Evolutionary conservation across 2,797 vertebrate species (phyloP).

Genomic region (Tauraco hartlaubi): DNA sequence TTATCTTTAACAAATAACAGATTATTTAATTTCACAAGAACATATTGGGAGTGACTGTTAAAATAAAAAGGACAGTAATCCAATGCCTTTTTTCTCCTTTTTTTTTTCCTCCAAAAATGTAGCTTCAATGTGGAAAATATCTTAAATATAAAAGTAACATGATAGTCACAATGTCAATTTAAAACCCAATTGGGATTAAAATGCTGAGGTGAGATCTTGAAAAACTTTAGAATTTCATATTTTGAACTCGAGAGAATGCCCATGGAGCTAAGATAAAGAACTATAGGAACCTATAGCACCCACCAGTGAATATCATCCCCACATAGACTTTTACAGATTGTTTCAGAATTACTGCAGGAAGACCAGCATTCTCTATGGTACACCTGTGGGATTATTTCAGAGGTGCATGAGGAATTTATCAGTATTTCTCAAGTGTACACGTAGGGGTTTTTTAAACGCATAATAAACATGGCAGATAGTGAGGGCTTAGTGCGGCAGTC

Average conservation of each 20-base stretch:
- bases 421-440: background rate
- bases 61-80: background rate
- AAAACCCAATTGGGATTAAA: background rate
- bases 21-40: background rate
- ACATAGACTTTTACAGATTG: background rate
- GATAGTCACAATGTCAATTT: background rate
- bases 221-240: background rate
- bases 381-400: background rate
- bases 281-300: background rate
- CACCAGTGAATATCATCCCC: background rate
- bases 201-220: background rate
- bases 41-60: background rate
- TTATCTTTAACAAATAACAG: background rate
- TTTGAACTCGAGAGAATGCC: background rate
- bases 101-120: fast-evolving
- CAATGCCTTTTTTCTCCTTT: background rate
- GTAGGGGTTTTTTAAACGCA: background rate
- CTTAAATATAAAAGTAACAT: background rate
- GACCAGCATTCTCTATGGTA: background rate
- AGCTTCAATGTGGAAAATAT: background rate
- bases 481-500: background rate
- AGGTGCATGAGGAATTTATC: background rate
- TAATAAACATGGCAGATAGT: background rate
- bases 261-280: background rate
- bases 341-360: background rate